Conservation (phyloP, 2,888 invertebrate genomes). For the Cordilura impudica region DNA sequence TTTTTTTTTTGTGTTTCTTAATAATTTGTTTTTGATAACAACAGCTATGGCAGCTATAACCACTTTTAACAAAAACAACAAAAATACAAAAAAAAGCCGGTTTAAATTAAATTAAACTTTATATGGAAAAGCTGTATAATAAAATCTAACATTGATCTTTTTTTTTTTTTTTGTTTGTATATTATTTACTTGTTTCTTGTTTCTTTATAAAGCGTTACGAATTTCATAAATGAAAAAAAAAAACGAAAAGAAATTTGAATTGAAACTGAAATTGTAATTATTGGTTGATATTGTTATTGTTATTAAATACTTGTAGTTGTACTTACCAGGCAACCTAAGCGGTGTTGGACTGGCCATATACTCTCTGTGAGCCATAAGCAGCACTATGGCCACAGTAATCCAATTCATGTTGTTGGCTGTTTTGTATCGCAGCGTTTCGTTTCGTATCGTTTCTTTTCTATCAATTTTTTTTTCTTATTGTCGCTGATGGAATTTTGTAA, state of each 20-base stretch:
- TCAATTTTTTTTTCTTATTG: neutral
- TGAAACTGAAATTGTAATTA: conserved; percentile 37
- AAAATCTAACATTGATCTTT: conserved; percentile 54
- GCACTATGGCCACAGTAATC: conserved; percentile 76
- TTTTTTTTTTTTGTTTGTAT: conserved; percentile 15
- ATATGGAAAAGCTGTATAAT: conserved; percentile 24
- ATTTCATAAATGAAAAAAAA: neutral
- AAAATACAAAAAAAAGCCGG: conserved; percentile 17
- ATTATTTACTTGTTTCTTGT: conserved; percentile 1
- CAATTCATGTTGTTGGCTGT: conserved; percentile 73
- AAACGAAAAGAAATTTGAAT: conserved; percentile 33
- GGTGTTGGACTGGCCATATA: conserved; percentile 77
- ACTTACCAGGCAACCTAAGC: conserved; percentile 76
- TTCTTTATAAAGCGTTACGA: neutral
- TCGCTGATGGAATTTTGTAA: neutral
- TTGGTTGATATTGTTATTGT: neutral
- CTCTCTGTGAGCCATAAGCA: conserved; percentile 75
- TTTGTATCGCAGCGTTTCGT: conserved; percentile 25
- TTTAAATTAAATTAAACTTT: conserved; percentile 20
- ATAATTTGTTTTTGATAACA: conserved; percentile 31
- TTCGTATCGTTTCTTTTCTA: conserved; percentile 8
- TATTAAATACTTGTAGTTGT: neutral
- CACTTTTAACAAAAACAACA: conserved; percentile 37
- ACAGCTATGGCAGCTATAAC: conserved; percentile 44
- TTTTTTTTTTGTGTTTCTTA: conserved; percentile 12